These are phyloP conservation scores for Emmelina monodactyla DNA, from an alignment of 2,888 invertebrate genomes.

Conservation along the genomic window DNA sequence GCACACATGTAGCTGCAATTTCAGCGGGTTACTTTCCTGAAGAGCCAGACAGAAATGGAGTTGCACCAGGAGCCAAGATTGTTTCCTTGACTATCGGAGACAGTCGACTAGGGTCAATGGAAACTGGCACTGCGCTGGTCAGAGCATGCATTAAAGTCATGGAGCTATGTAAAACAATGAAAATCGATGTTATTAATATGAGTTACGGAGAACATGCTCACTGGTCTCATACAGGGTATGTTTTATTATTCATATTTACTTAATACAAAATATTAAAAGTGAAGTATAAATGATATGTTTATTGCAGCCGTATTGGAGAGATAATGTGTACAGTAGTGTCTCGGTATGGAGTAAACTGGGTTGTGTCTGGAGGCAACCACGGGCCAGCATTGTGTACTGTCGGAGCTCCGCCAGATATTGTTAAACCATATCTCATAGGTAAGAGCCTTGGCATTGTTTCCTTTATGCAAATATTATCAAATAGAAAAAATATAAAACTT, in stretches of 20 bases:
- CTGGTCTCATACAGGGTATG: constrained; percentile 89
- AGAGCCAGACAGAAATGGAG: constrained; percentile 87
- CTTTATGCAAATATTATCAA: too few relatives aligned
- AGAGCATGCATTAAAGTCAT: constrained; percentile 90
- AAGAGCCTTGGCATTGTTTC: background rate
- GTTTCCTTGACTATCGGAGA: constrained; percentile 95
- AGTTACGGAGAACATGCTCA: constrained; percentile 97
- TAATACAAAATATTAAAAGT: background rate
- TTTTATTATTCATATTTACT: too few relatives aligned
- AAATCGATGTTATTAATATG: constrained; percentile 94
- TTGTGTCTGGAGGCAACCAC: constrained; percentile 94
- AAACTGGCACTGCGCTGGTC: constrained; percentile 93
- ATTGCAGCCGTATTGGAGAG: constrained; percentile 80
- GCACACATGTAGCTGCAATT: constrained; percentile 97
- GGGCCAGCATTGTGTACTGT: constrained; percentile 93
- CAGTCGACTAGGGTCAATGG: constrained; percentile 90
- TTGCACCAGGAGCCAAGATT: constrained; percentile 96
- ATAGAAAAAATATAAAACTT: too few relatives aligned
- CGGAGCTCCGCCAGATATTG: constrained; percentile 87
- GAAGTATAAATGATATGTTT: constrained; percentile 7
- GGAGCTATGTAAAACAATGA: constrained; percentile 68
- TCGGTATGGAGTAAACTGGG: constrained; percentile 91
- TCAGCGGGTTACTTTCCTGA: constrained; percentile 90
- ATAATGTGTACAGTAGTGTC: constrained; percentile 88
- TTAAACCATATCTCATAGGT: constrained; percentile 85